A percentile compares a stretch with the other conserved stretches of the same genome.
These are phyloP conservation scores for Heliopora coerulea DNA, from an alignment of 92 coral and sea anemone genomes.

Conservation along the genomic window DNA sequence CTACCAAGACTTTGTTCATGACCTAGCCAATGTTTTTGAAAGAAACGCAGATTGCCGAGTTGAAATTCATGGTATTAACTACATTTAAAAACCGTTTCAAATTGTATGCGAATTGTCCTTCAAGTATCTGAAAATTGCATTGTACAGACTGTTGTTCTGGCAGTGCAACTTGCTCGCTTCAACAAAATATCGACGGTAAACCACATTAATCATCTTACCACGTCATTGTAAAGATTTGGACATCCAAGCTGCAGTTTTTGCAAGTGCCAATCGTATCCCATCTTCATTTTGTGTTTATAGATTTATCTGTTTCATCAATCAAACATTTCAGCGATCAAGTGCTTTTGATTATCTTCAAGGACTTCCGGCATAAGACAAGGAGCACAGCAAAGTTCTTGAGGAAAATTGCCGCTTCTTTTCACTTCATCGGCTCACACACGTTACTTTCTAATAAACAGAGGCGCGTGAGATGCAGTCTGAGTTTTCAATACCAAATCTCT, in stretches of 20 bases:
- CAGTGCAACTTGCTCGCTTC: background rate
- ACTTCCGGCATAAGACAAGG: conserved; percentile 19
- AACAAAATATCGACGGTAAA: background rate
- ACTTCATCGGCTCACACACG: background rate
- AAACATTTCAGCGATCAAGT: conserved; percentile 41
- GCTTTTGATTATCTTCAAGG: conserved; percentile 24
- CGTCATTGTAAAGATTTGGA: background rate
- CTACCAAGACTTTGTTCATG: too few relatives aligned
- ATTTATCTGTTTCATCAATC: conserved; percentile 22
- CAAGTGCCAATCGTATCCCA: conserved; percentile 1
- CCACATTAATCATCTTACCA: background rate
- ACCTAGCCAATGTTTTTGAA: too few relatives aligned
- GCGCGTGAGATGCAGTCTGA: conserved; percentile 21
- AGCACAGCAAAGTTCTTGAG: background rate
- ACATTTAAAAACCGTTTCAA: too few relatives aligned
- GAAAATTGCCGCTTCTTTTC: background rate
- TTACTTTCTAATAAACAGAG: conserved; percentile 15
- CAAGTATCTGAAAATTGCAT: background rate
- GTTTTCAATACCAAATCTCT: conserved; percentile 37
- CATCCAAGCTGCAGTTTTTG: conserved; percentile 9
- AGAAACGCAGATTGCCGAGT: too few relatives aligned
- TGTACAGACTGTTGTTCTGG: background rate
- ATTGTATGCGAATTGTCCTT: background rate
- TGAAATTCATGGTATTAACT: too few relatives aligned
- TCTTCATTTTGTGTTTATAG: conserved; percentile 32